These are phyloP conservation scores for Pungitius pungitius DNA, from an alignment of 2,113 vertebrate genomes.

Conservation along the genomic window DNA sequence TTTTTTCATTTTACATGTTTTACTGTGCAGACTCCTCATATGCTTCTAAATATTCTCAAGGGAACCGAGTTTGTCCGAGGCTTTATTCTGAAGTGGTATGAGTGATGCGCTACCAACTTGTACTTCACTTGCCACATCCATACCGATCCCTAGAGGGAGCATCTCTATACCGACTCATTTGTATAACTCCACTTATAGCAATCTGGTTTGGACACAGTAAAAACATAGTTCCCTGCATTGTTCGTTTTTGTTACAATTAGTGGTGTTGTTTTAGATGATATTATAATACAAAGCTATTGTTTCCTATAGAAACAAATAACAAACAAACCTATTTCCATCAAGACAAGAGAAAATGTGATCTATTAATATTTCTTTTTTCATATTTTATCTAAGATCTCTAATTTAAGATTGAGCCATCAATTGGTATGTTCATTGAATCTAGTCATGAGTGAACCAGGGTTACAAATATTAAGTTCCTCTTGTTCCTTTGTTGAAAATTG, in stretches of 20 bases:
- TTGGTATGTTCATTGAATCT: neutral
- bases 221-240: neutral
- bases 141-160: neutral
- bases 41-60: slow-evolving; percentile 10
- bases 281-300: neutral
- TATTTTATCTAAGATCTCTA: neutral
- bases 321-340: neutral
- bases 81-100: neutral
- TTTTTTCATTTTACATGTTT: neutral
- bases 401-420: neutral
- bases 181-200: neutral
- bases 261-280: neutral
- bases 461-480: neutral
- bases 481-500: neutral
- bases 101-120: neutral
- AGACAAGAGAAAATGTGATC: neutral
- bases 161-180: neutral
- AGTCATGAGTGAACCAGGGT: neutral
- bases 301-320: too few relatives aligned
- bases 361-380: neutral
- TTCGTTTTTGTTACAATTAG: neutral
- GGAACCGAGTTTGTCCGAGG: neutral
- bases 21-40: neutral
- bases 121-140: neutral
- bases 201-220: neutral